Conservation (phyloP, 2,888 invertebrate species). For the Carpatolechia fugitivella region DNA sequence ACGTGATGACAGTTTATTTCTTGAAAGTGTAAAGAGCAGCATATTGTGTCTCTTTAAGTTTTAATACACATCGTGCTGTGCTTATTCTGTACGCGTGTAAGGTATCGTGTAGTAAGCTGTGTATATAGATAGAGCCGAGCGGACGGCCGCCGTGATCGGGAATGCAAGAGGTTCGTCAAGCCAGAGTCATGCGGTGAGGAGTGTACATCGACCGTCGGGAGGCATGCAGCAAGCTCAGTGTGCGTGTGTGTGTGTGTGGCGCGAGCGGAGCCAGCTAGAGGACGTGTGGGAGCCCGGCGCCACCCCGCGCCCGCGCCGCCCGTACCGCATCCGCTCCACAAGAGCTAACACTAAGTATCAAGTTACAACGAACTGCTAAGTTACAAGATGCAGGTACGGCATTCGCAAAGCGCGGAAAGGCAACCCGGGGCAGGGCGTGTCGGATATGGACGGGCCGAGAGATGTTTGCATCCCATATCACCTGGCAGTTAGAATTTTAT, state of each 20-base stretch:
- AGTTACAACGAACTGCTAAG: neutral
- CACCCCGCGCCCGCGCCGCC: conserved; percentile 23
- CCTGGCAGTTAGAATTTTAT: conserved; percentile 77
- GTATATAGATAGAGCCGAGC: conserved; percentile 52
- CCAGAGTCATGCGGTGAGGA: conserved; percentile 70
- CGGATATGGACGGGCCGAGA: conserved; percentile 65
- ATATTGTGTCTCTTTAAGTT: conserved; percentile 55
- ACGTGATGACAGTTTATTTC: conserved; percentile 67
- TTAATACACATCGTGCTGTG: conserved; percentile 59
- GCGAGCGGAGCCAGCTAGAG: conserved; percentile 77
- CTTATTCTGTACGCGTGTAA: conserved; percentile 72
- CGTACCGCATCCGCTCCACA: conserved; percentile 13
- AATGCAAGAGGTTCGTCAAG: conserved; percentile 74
- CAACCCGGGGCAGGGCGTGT: conserved; percentile 57
- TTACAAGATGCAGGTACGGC: neutral
- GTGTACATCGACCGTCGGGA: conserved; percentile 60
- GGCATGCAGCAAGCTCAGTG: conserved; percentile 71
- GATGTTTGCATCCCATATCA: conserved; percentile 78
- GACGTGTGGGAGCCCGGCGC: conserved; percentile 23
- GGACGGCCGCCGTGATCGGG: conserved; percentile 72
- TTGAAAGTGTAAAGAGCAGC: conserved; percentile 65
- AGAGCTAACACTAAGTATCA: neutral
- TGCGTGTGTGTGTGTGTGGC: conserved; percentile 65
- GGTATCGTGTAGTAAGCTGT: conserved; percentile 72
- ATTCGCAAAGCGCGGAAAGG: conserved; percentile 50